Evolutionary conservation across 2,797 vertebrate species (phyloP), one percentile per base, ranked within the genome.

Genomic region (Sebastes miniatus): DNA sequence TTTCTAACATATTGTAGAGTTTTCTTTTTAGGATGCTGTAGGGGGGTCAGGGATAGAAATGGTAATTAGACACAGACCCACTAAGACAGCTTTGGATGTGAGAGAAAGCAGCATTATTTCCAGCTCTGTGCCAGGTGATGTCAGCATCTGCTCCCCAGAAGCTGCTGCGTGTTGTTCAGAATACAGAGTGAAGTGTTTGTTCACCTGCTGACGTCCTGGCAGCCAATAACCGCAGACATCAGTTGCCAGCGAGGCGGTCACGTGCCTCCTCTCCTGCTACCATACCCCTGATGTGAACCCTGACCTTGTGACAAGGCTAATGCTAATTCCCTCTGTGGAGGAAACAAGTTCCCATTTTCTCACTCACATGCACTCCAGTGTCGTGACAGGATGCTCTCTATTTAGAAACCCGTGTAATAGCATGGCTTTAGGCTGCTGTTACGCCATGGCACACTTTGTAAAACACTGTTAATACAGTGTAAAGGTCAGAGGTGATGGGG

Each of bases 171-270:
- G 76, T 78, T 82, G 74, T 83, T 85, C 57, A 71, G 76, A 79
- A 72, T 81, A 82, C 61, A 83, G 47, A 75, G 69, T 78, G 10
- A 50, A 76, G 69, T 92, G 81, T 93, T 93, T 94, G 87, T 88
- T 89, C 87, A 93, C 93, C 91, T 94, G 91, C 79, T 80, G 52
- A 75, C 47, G 76, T 61, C 65, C 62, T 80, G 77, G 76, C 76
- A 86, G 87, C 82, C 80, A 80, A 67, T 81, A 84, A 82, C 63
- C 71, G 71, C 68, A 69, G 80, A 87, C 76, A 78, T 79, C 47
- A 84, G 29, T 67, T 52, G 34, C 62, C 36, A 79, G 29, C 29
- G 20, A 82, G 36, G 69, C 4, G 25, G 77, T 83, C 87, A 78
- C 77, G 69, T 91, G 85, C 83, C 76, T 85, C 73, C 36, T 81